Percentiles rank a stretch among this genome's conserved stretches.
Evolutionary conservation across 2,113 vertebrate genomes (phyloP).

Genomic region (western clawed frog (Xenopus tropicalis)): UCB_Xtro_10.0 CM004445.2:88684001-88684500

Average conservation of each 20-base stretch:
- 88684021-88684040: slow-evolving; percentile 34
- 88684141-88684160: slow-evolving; percentile 39
- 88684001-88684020: slow-evolving; percentile 14
- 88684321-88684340: no score
- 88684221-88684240: slow-evolving; percentile 12
- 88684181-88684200: background rate
- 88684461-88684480: no score
- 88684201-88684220: background rate
- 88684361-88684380: no score
- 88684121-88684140: slow-evolving; percentile 46
- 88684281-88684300: slow-evolving; percentile 16
- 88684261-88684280: slow-evolving; percentile 29
- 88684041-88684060: slow-evolving; percentile 29
- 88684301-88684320: slow-evolving; percentile 22
- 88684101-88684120: slow-evolving; percentile 44
- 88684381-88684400: no score
- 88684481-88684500: no score
- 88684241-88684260: slow-evolving; percentile 16
- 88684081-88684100: slow-evolving; percentile 40
- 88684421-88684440: no score
- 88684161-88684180: slow-evolving; percentile 26
- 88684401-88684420: no score
- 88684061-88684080: slow-evolving; percentile 45
- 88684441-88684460: no score
- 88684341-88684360: no score